Evolutionary conservation across 2,113 vertebrate species (phyloP), one percentile per base, ranked within the genome.

Genomic region (Barnardius zonarius): DNA sequence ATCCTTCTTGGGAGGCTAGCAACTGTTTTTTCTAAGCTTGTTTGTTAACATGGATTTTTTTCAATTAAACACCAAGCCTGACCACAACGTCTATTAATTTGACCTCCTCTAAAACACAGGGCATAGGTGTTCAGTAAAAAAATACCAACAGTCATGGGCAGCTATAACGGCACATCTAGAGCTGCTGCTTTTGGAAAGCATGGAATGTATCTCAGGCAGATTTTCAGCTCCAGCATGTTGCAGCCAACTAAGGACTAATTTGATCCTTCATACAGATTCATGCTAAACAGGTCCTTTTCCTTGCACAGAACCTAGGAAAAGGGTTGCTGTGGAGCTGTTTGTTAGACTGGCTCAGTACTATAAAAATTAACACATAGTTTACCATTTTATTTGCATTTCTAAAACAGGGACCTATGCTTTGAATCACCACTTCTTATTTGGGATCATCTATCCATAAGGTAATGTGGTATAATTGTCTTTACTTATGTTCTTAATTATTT

Each of bases 241-340:
- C 35, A 85, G 49, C 41, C 28, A 61, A 33, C 37, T 86, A 19
- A 73, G 83, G 82, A 74, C 44, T 57, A 43, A 67, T 70, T 61
- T 83, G 6, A 33, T 88, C 13, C 27, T 81, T 76, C 4, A 1
- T 39, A 55, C 10, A 88, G 66, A 46, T 70, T 83, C 39, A 24
- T 63, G n/a, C 68, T 73, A 37, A 95, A 44, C 22, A 37, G 35
- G 8, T 55, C 15, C 9, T 76, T 67, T 75, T 59, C 39, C 22
- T n/a, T 27, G 18, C 33, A 51, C n/a, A 80, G 41, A 51, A 73
- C 52, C 35, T 49, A 49, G 66, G 48, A 79, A 66, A n/a, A 63
- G 27, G 55, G 80, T 90, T 94, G 86, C 73, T 76, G 86, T 44
- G 90, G 83, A 93, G 57, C 30, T 90, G 64, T n/a, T 73, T 83